Conservation (phyloP, 2,113 vertebrate species). For the Pithys albifrons region DNA sequence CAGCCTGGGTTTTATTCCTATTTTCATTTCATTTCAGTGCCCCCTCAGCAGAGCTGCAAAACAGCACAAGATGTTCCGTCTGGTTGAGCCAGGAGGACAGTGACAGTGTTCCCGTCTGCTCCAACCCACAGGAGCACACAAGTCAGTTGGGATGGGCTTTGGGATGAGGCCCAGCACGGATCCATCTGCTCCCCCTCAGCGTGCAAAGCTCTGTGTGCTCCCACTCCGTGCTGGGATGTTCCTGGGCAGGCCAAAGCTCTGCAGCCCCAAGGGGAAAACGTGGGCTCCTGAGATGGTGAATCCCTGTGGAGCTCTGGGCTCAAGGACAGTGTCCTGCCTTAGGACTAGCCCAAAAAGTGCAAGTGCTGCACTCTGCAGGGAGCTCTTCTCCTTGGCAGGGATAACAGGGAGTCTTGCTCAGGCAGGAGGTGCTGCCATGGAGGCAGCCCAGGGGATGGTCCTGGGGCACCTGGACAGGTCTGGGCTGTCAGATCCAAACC, state of each 20-base stretch:
- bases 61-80: not conserved
- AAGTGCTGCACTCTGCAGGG: not conserved
- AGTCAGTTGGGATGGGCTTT: not conserved
- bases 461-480: not conserved
- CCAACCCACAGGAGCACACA: not conserved
- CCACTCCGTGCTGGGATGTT: not conserved
- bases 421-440: not conserved
- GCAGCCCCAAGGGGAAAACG: accelerated
- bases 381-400: not conserved
- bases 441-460: not conserved
- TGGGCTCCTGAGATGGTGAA: not conserved
- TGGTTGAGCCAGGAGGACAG: not conserved
- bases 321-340: not conserved
- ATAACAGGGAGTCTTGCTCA: not conserved
- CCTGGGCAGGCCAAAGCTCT: not conserved
- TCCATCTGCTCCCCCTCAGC: not conserved
- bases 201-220: not conserved
- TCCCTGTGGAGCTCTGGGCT: not conserved
- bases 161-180: not conserved
- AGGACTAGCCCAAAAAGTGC: not conserved
- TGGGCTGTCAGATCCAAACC: not conserved
- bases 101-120: not conserved
- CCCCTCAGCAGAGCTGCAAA: not conserved
- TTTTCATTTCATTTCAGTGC: not conserved
- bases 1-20: not conserved